Evolutionary conservation across 2,797 vertebrate genomes (phyloP), one percentile per base, ranked within the genome.

Genomic region (Petrocephalus sullivani): DNA sequence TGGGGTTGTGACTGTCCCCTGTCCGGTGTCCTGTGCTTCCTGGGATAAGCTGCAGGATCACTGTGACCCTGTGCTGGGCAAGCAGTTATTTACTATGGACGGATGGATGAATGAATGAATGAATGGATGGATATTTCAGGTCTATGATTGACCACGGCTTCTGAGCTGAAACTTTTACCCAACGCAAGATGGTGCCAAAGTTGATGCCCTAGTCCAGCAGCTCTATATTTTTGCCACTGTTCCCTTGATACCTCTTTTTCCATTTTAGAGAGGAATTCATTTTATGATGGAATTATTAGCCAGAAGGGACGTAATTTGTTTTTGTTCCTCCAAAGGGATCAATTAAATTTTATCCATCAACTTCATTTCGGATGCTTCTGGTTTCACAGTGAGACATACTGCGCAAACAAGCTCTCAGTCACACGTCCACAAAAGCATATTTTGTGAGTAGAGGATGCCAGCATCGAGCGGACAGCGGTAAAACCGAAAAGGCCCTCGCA

Each of bases 401-500:
- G 28, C 23, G 7, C 49, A 51, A 51, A 51, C 49, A 51, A 51
- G 49, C 49, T 51, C 49, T 51, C 6, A 23, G 28, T 3, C 4
- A 16, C 12, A 71, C 37, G 4, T 37, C 64, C 64, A 71, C 64
- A 2, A 33, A 1, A 10, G 46, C 5, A 33, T 33, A 33, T 33
- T 67, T 67, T 33, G 23, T 33, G 10, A 67, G 61, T 67, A 33
- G 3, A 67, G 10, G 9, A 67, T 28, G 10, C 54, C 4, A 56
- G 54, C 54, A 56, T 56, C 1, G 54, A 56, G 3, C 46, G 46
- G 5, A 49, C 46, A 49, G 46, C 28, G 12, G 28, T 16, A 37
- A 78, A 51, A 28, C 46, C 37, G 19, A 49, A 51, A 3, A 90
- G 1, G 2, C 41, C 28, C 1, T 12, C n/a, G 2, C 23, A 96